Evolutionary conservation across 2,797 vertebrate genomes (phyloP).

Genomic region (Antennarius maculatus): DNA sequence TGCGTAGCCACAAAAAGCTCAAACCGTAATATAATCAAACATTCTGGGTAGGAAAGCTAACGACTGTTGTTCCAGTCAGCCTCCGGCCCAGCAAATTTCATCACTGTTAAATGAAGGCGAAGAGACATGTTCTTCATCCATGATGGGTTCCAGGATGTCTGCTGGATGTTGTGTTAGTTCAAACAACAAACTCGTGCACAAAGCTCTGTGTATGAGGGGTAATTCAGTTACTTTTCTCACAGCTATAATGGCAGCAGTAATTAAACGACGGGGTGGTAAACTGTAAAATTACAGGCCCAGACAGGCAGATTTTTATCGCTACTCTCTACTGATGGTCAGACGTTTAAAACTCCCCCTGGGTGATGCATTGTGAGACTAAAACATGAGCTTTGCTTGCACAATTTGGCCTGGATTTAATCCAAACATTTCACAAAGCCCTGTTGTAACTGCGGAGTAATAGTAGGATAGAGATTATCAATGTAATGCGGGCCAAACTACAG

Average conservation of each 20-base stretch:
- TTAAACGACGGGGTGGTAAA: conserved; percentile 1
- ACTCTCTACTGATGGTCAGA: not conserved
- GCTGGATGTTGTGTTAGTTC: not conserved
- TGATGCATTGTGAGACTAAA: conserved; percentile 1
- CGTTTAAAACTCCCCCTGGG: conserved; percentile 2
- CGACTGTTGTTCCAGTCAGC: conserved; percentile 37
- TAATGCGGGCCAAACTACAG: not conserved
- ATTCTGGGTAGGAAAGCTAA: conserved; percentile 38
- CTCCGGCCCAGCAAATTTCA: conserved; percentile 8
- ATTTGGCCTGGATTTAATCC: not conserved
- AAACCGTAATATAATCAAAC: conserved; percentile 51
- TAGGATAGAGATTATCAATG: not conserved
- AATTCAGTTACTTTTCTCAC: not conserved
- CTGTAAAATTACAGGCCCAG: conserved; percentile 5
- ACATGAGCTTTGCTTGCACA: conserved; percentile 8
- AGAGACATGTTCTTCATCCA: conserved; percentile 1
- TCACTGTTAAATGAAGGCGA: conserved; percentile 2
- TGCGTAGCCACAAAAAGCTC: conserved; percentile 15
- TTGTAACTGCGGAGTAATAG: not conserved
- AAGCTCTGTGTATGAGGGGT: not conserved
- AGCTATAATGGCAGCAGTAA: no score
- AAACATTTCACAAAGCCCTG: not conserved
- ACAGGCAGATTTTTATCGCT: conserved; percentile 19
- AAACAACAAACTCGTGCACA: no score
- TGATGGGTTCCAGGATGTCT: conserved; percentile 1